phyloP scores from a whole-genome alignment of 2,113 vertebrate genomes.

The Girardinichthys multiradiatus region DNA sequence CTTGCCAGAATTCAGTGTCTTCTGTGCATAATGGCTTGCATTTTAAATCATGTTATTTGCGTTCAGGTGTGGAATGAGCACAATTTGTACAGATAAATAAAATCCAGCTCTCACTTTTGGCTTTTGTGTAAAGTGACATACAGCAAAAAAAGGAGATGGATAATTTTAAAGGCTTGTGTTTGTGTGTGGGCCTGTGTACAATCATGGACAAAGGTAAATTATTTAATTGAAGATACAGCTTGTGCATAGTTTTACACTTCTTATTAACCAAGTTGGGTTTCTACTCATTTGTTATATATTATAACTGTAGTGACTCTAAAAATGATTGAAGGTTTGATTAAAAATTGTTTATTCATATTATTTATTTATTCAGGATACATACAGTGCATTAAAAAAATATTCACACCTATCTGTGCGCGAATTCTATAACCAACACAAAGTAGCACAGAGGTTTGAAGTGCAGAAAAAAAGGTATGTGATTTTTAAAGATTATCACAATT shows the following conservation, averaged over 20 bases:
- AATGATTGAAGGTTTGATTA: too few relatives aligned
- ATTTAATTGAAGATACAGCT: background rate
- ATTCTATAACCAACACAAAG: too few relatives aligned
- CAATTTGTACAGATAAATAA: conserved; percentile 42
- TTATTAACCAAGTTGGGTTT: background rate
- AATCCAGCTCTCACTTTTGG: conserved; percentile 19
- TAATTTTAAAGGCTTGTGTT: conserved; percentile 1
- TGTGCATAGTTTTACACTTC: background rate
- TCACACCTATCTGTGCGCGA: too few relatives aligned
- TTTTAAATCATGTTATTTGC: conserved; percentile 38
- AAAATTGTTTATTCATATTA: too few relatives aligned
- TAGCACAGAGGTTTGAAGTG: too few relatives aligned
- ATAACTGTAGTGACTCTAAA: background rate
- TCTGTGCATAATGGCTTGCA: conserved; percentile 9
- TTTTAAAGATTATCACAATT: too few relatives aligned
- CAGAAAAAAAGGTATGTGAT: too few relatives aligned
- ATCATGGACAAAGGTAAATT: background rate
- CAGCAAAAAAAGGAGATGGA: conserved; percentile 19
- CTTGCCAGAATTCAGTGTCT: background rate
- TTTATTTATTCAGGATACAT: too few relatives aligned
- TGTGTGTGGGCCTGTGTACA: background rate
- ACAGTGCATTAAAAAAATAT: too few relatives aligned
- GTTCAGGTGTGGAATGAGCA: conserved; percentile 38
- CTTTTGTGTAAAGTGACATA: conserved; percentile 21
- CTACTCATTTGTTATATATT: background rate